Base-by-base conservation (phyloP, 2,797 vertebrate species). In the Sebastes matsubarae region DNA sequence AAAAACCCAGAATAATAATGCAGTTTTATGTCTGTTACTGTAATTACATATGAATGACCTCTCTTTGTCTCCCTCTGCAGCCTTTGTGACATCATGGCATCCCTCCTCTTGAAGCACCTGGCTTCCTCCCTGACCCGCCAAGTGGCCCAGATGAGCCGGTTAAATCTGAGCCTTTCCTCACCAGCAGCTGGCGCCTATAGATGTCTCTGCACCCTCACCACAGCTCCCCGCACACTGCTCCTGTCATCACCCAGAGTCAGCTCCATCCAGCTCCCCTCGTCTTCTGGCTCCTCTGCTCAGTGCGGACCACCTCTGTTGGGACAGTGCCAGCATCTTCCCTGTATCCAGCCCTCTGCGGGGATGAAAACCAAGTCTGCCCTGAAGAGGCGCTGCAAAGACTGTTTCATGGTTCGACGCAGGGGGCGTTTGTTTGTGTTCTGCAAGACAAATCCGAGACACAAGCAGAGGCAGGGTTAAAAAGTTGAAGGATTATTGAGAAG, bases 371-470 rank as follows among this genome's bases (percentile, higher is more conserved):
- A 97, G 91, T 86, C 83, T 0, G 75, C 90, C 8, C 57, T 99
- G 65, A 96, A 38, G 79, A 95, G 80, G 81, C 97, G 98, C 59
- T 99, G 98, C 88, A 96, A 95, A 89, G 97, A 97, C 94, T 99
- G 98, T 80, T 98, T 95, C 90, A 80, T 96, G 58, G 98, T 98
- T 4, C 94, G 94, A 25, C 94, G 97, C 25, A 96, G 97, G 2
- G 98, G 98, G 3, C 95, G 83, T 1, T 85, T 98, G 80, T 98
- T 92, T 86, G 91, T 99, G 18, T 96, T 68, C 87, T 99, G 98
- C 92, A 97, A 96, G 85, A 95, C 93, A 7, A 88, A 97, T 87
- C 97, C 97, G 0, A 95, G 95, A 85, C 98, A 99, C 91, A 99
- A 99, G 91, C 98, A 99, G 86, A 95, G 97, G 25, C 96, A 97